phyloP scores from a whole-genome alignment of 2,113 vertebrate genomes.

The Scomber scombrus region DNA sequence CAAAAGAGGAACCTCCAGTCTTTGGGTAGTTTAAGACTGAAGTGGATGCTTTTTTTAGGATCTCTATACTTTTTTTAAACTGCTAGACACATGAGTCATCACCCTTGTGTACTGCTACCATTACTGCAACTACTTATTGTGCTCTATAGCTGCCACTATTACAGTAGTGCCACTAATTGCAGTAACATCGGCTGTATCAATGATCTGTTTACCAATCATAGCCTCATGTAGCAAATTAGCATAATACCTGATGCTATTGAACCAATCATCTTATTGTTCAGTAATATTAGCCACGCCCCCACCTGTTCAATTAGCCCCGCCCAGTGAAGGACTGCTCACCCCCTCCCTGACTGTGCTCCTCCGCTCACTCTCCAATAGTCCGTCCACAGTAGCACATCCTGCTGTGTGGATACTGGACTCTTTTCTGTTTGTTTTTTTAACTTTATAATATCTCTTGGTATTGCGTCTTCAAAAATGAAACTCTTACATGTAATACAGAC shows the following conservation, averaged over 20 bases:
- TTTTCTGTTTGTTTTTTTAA: background rate
- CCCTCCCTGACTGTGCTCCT: background rate
- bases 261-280: constrained; percentile 14
- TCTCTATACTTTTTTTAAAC: background rate
- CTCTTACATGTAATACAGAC: background rate
- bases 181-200: background rate
- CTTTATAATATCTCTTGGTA: accelerated
- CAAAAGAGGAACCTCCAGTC: too few relatives aligned
- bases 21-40: too few relatives aligned
- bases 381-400: background rate
- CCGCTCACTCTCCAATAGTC: background rate
- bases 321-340: background rate
- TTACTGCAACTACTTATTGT: too few relatives aligned
- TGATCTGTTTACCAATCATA: background rate
- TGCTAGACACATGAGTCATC: background rate
- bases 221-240: background rate
- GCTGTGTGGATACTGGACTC: too few relatives aligned
- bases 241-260: background rate
- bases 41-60: background rate
- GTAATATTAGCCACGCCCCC: background rate
- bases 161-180: background rate
- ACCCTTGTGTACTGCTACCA: background rate
- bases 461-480: background rate
- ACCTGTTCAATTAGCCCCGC: constrained; percentile 36
- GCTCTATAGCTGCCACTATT: too few relatives aligned